Percentiles rank a stretch among this genome's conserved stretches.
Conservation (phyloP, 2,113 vertebrate species). For the Sapajus apella region DNA sequence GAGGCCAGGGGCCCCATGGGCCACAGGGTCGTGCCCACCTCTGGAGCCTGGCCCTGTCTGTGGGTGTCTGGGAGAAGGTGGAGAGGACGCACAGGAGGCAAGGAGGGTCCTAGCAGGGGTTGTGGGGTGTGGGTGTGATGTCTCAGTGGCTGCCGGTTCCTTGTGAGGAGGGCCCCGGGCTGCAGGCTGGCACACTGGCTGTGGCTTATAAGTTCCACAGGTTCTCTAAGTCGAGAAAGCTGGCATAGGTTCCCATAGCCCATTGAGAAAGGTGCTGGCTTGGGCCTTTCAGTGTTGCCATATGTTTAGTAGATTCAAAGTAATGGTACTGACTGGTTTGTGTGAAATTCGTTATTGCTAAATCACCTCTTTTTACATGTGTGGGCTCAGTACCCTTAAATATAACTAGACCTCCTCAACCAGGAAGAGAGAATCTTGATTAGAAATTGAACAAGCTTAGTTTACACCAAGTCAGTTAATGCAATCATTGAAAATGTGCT, state of each 20-base stretch:
- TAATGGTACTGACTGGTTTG: background rate
- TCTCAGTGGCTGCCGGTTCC: background rate
- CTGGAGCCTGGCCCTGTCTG: background rate
- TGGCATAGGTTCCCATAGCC: background rate
- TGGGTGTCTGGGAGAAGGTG: background rate
- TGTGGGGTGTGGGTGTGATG: background rate
- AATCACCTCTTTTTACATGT: background rate
- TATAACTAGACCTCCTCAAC: background rate
- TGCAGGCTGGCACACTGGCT: background rate
- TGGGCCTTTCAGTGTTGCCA: background rate
- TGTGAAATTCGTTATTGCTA: background rate
- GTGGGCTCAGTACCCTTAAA: background rate
- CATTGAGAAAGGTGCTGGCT: background rate
- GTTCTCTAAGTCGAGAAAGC: background rate
- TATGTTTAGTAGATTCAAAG: background rate
- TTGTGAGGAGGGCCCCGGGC: background rate
- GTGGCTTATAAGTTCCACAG: background rate
- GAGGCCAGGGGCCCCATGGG: background rate
- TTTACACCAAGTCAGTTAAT: background rate
- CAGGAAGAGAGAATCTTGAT: background rate
- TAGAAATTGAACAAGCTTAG: background rate
- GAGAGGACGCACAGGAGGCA: background rate
- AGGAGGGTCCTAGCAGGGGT: background rate
- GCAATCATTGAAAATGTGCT: background rate
- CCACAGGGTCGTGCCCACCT: background rate